Evolutionary conservation across 1,140 invertebrate species (phyloP).

Genomic region (Leucophenga varia): DNA sequence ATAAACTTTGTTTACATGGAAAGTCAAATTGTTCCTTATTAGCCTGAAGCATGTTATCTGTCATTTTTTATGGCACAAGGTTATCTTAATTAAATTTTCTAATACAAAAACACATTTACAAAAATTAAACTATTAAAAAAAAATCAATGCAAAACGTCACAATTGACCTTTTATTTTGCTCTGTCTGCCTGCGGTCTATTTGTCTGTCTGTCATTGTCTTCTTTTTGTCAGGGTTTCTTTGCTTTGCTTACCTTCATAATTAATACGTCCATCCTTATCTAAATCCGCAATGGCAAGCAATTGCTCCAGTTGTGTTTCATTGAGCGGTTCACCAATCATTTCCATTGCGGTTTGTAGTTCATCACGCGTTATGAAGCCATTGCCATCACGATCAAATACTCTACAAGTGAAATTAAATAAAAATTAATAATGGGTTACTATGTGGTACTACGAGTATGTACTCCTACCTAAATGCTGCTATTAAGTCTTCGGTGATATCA

Average conservation of each 20-base stretch:
- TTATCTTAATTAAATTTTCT: too few relatives aligned
- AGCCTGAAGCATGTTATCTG: too few relatives aligned
- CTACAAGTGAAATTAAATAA: slow-evolving; percentile 44
- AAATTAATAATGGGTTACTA: background rate
- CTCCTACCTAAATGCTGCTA: slow-evolving; percentile 70
- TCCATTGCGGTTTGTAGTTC: slow-evolving; percentile 74
- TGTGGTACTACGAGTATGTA: background rate
- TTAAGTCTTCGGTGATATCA: slow-evolving; percentile 68
- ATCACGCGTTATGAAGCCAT: slow-evolving; percentile 75
- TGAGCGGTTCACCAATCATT: slow-evolving; percentile 74
- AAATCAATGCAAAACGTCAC: background rate
- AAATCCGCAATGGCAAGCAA: slow-evolving; percentile 71
- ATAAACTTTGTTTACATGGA: too few relatives aligned
- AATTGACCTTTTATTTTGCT: too few relatives aligned
- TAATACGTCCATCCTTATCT: slow-evolving; percentile 74
- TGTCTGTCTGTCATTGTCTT: slow-evolving; percentile 29
- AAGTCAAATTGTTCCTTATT: too few relatives aligned
- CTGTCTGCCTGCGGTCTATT: slow-evolving; percentile 19
- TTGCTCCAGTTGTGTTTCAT: slow-evolving; percentile 70
- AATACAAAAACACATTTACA: too few relatives aligned
- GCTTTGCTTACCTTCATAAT: slow-evolving; percentile 69
- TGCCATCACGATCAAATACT: slow-evolving; percentile 75
- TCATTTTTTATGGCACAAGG: too few relatives aligned
- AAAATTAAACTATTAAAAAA: too few relatives aligned
- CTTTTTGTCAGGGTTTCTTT: slow-evolving; percentile 7